Evolutionary conservation across 1,140 invertebrate genomes (phyloP), one percentile per base, ranked within the genome.

Genomic region (Battus philenor): DNA sequence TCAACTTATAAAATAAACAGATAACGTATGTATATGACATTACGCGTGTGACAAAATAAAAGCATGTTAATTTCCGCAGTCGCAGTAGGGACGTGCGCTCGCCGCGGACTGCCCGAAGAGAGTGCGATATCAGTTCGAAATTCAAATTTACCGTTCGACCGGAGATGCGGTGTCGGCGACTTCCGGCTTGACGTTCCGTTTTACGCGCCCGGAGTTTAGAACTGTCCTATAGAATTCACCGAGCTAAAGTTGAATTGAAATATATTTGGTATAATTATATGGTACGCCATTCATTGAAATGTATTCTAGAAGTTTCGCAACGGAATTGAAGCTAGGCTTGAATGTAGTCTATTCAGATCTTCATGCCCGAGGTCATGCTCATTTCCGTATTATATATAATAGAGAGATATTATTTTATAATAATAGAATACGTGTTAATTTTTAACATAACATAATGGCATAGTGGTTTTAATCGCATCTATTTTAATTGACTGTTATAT

Each of bases 91-190:
- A 51, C 61, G 59, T 57, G 53, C 59, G 47, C 18, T 32, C 46
- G 9, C 38, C 59, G 60, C 57, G 43, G 52, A 61, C 38, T 60
- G 52, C 45, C 33, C 30, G 34, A 33, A 41, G 29, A 41, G 43
- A 54, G 32, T 54, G 51, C 49, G 56, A 50, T 71, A 71, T 56
- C 58, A 54, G 55, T 70, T 70, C 54, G 56, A 68, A 68, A 68
- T 71, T 65, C 64, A 71, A 71, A 71, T 71, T 71, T 63, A 62
- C 68, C 64, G 59, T 47, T 50, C 67, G 67, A 65, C 67, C 64
- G 68, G 68, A 71, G 66, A 65, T 59, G 57, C 48, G 54, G 36
- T 34, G 59, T 59, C 68, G 32, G 56, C 31, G 29, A 44, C 43
- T 44, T 71, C 68, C 68, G 63, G 54, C 22, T 41, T 13, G 9